Percentiles rank a stretch among this genome's conserved stretches.
phyloP scores from a whole-genome alignment of 2,797 vertebrate genomes.

The Sardinella longiceps region DNA sequence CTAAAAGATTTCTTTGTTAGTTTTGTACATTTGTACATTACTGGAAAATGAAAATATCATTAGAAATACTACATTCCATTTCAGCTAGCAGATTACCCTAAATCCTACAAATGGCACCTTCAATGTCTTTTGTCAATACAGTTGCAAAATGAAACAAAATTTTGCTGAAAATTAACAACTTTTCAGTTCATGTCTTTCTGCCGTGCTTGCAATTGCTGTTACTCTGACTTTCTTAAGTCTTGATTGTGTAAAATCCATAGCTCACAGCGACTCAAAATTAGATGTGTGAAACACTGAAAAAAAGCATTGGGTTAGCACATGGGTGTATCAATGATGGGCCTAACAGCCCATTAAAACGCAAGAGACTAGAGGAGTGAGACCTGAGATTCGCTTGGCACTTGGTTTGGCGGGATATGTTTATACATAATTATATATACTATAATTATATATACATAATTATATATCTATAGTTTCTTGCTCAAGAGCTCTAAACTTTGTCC shows the following conservation, averaged over 20 bases:
- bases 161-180: not conserved
- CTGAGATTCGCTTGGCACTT: constrained; percentile 25
- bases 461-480: not conserved
- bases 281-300: not conserved
- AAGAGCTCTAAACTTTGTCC: constrained; percentile 9
- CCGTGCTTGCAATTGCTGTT: not conserved
- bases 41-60: too few species aligned
- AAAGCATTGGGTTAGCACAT: constrained; percentile 7
- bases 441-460: too few species aligned
- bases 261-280: not conserved
- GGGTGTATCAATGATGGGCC: constrained; percentile 10
- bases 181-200: not conserved
- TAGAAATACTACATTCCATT: too few species aligned
- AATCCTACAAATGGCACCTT: too few species aligned
- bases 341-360: not conserved
- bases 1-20: too few species aligned
- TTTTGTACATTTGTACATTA: too few species aligned
- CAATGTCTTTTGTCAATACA: not conserved
- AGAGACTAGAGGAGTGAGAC: constrained; percentile 9
- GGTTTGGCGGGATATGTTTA: not conserved
- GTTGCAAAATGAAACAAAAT: not conserved
- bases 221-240: not conserved
- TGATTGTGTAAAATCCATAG: constrained; percentile 1
- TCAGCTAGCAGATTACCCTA: too few species aligned
- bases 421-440: too few species aligned